Evolutionary conservation across 2,888 invertebrate species (phyloP), one percentile per base, ranked within the genome.

Genomic region (Cyclophora albipunctata): DNA sequence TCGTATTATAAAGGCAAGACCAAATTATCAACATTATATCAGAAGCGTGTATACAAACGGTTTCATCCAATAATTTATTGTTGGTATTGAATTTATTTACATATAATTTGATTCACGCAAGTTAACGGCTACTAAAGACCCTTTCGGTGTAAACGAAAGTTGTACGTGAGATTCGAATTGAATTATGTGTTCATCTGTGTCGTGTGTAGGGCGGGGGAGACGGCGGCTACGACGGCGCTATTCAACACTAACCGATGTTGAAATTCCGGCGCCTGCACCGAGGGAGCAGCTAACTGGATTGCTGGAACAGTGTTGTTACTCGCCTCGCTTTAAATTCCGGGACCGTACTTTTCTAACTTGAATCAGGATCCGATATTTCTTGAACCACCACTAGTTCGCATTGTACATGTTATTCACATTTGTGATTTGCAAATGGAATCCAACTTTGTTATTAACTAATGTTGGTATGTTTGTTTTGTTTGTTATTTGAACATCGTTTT

Each of bases 201-300:
- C 53, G 7, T 40, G 47, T 52, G 37, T 50, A 57, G 50, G 48
- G 45, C 41, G 51, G 50, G 47, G 60, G 64, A 62, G 62, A 55
- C 5, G 42, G 20, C 42, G 4, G 43, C 43, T 33, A 67, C 66
- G 66, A 68, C 56, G 62, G 60, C 59, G 62, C 54, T 52, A 61
- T 62, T 62, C 59, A 56, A 62, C 60, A 62, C 66, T 64, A 69
- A 67, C 64, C 57, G 63, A 65, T 66, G 62, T 67, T 66, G 60
- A 63, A 60, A 65, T 63, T 58, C 60, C 60, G 61, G 63, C 54
- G 57, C 62, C 54, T 55, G 56, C 63, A 52, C 47, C 47, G 62
- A 63, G 60, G 62, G 67, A 64, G 63, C 59, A 56, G 60, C 70
- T 74, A 75, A 78, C 75, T 70, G 71, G 73, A 75, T 77, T 70